Evolutionary conservation across 2,113 vertebrate species (phyloP), one percentile per base, ranked within the genome.

Genomic region (Melanostigma gelatinosum): DNA sequence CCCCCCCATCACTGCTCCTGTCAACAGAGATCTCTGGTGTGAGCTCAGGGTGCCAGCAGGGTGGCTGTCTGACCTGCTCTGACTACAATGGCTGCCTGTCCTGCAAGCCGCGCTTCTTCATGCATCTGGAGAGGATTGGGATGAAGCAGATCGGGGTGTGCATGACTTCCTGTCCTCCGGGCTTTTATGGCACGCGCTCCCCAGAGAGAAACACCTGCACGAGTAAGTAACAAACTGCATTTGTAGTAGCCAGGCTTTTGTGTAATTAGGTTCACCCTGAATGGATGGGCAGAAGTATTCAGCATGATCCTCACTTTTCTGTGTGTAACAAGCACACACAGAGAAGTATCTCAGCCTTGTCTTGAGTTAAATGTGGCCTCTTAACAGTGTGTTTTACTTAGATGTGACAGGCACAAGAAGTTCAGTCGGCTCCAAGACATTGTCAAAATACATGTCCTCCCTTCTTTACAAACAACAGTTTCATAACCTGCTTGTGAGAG

Each of bases 111-210:
- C 96, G 96, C 92, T 97, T 98, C 92, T 99, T 99, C 95, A 97
- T 99, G 93, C 96, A 97, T 93, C 95, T 99, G 96, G 97, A 98
- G 95, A 97, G 98, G 94, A 98, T 95, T 88, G 96, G 96, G 93
- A 99, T 99, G 97, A 99, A 97, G 90, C 97, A 99, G 95, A 97
- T 97, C 2, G 98, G 98, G 65, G 97, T 98, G 78, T 99, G 98
- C 93, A 95, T 99, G 93, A 96, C 97, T 86, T 98, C 98, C 7
- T 99, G 98, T 92, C 98, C 98, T 60, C 96, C 93, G 0, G 98
- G 98, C 89, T 99, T 97, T 93, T 98, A 97, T 12, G 98, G 97
- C 94, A 98, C 96, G 61, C 96, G 98, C 87, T 97, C 97, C 72
- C 97, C 97, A 4, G 97, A 99, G 94, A 96, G 97, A 95, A 99